Evolutionary conservation across 2,797 vertebrate species (phyloP), one percentile per base, ranked within the genome.

Genomic region (Decapterus maruadsi): DNA sequence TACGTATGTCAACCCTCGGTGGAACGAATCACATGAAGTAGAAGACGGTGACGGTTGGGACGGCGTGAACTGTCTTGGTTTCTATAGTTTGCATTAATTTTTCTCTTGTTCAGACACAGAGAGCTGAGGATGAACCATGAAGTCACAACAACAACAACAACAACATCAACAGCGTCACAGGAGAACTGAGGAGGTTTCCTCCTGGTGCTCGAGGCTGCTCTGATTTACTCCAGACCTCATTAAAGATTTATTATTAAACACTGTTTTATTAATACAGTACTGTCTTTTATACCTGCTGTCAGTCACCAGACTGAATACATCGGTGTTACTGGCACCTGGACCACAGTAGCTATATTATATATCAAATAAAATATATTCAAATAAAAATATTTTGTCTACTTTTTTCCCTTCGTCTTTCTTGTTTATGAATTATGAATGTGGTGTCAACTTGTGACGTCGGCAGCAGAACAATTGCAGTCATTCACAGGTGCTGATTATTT

Each of bases 81-180:
- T 26, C n/a, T n/a, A 48, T 12, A 51, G 12, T 43, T 3, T n/a
- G 2, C 19, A n/a, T 51, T 20, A 10, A n/a, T 1, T 19, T 19
- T 53, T 66, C 13, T 71, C 57, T 17, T 73, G 4, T 70, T 38
- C 2, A 88, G 83, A 71, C 83, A 86, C 81, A 69, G 59, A 36
- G 74, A 78, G 57, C 31, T 83, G 68, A 68, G 48, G 67, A 34
- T 31, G 3, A 62, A 54, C 46, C 8, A 17, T 0, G 12, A 20
- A 20, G 63, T 72, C 0, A 3, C 40, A 4, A 22, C 46, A 4
- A 31, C 26, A 5, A 31, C 26, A 5, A 26, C 26, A 26, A 26
- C 26, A 1, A 3, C 40, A 2, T n/a, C 46, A 4, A 31, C 29
- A 5, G 17, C 19, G 1, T 4, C 57, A 1, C 43, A 34, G 63